Conservation (phyloP, 2,113 vertebrate genomes). For the Egretta garzetta region DNA sequence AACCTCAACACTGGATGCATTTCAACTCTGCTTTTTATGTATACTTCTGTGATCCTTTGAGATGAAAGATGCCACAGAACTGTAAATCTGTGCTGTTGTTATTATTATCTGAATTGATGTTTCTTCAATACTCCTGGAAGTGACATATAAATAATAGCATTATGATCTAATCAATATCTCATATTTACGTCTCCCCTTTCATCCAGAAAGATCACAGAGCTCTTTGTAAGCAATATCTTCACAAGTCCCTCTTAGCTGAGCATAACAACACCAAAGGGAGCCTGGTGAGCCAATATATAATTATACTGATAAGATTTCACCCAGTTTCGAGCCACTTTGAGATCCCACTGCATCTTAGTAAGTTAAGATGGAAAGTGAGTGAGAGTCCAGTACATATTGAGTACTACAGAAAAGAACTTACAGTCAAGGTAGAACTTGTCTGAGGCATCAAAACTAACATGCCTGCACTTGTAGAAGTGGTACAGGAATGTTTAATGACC, state of each 20-base stretch:
- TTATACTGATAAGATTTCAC: not conserved
- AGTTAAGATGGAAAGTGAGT: not conserved
- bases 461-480: not conserved
- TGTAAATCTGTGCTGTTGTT: not conserved
- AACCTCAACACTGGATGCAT: not conserved
- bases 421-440: not conserved
- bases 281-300: constrained; percentile 6
- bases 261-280: constrained; percentile 25
- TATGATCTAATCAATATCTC: constrained; percentile 60
- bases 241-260: constrained; percentile 29
- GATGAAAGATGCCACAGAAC: constrained; percentile 38
- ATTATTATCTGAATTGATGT: constrained; percentile 27
- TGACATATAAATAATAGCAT: constrained; percentile 56
- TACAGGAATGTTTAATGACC: not conserved
- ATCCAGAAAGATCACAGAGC: constrained; percentile 60
- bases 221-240: constrained; percentile 34
- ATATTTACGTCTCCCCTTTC: constrained; percentile 59
- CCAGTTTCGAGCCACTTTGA: not conserved
- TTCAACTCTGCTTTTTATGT: not conserved
- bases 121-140: constrained; percentile 44
- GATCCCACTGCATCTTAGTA: not conserved
- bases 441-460: not conserved
- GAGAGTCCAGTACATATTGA: not conserved
- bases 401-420: not conserved
- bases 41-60: constrained; percentile 27